Conservation (phyloP, 2,888 invertebrate species). For the Pilophorus perplexus region DNA sequence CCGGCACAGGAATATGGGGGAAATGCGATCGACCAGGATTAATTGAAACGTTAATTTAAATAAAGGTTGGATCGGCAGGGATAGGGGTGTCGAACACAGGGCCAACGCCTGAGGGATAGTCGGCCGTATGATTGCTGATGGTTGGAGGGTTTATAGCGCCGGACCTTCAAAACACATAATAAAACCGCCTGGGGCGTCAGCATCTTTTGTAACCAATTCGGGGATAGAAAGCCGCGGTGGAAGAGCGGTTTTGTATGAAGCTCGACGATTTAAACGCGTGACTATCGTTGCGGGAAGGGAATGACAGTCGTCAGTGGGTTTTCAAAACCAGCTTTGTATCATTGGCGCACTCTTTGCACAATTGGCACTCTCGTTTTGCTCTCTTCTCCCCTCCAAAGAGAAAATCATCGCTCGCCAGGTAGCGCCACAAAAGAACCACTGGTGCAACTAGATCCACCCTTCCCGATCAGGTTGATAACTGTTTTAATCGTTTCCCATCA, state of each 20-base stretch:
- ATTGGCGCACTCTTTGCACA: conserved; percentile 14
- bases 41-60: conserved; percentile 39
- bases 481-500: conserved; percentile 5
- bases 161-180: conserved; percentile 16
- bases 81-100: conserved; percentile 33
- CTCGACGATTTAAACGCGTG: too few relatives aligned
- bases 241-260: too few relatives aligned
- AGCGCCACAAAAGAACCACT: neutral
- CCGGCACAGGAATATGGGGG: too few relatives aligned
- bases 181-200: conserved; percentile 14
- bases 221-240: neutral
- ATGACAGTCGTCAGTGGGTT: conserved; percentile 1
- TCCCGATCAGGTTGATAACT: too few relatives aligned
- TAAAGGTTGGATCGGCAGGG: conserved; percentile 23
- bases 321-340: conserved; percentile 9
- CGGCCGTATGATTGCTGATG: conserved; percentile 2
- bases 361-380: conserved; percentile 7
- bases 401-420: neutral
- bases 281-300: too few relatives aligned
- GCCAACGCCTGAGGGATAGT: conserved; percentile 35
- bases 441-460: too few relatives aligned
- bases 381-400: too few relatives aligned
- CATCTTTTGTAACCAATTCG: conserved; percentile 24
- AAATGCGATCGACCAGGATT: too few relatives aligned
- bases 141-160: neutral